Evolutionary conservation across 2,888 invertebrate genomes (phyloP), one percentile per base, ranked within the genome.

Genomic region (Eledone cirrhosa): DNA sequence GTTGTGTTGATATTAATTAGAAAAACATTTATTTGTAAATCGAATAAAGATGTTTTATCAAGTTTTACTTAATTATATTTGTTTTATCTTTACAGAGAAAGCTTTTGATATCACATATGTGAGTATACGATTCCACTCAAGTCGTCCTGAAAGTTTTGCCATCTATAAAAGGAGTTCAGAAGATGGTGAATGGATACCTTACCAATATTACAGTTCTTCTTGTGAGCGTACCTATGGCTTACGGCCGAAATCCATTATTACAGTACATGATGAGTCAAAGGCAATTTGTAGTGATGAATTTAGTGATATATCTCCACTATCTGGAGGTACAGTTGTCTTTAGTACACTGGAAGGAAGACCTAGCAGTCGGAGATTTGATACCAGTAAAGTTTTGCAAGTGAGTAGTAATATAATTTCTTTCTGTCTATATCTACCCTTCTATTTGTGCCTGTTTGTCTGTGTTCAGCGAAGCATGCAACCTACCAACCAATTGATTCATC

Each of bases 241-340:
- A 75, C 94, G 95, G 2, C 80, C 81, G 7, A 81, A 84, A 8
- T 86, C 81, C 29, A 88, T 94, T 47, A 94, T 95, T 78, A 92
- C 94, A 5, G 94, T 94, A 0, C 94, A 94, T 47, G 93, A 94
- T 72, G 98, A 99, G 90, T 96, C 97, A 0, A 93, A 95, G 81
- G 97, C 99, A 0, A 93, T 99, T n/a, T 99, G 99, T 90, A 97
- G 96, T n/a, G 95, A 97, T 82, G 98, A 98, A 89, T 99, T 96
- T 92, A 98, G 98, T 7, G 99, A 99, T 88, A 98, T 99, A 84
- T 97, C 98, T 0, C 99, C 99, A 0, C 92, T 99, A 81, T 94
- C 95, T 3, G 97, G 96, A 24, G 99, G 98, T 27, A 97, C 96
- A 88, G 96, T 98, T 11, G 95, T 97, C 14, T 99, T 98, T 92